Conservation (phyloP, 2,797 vertebrate genomes). For the Morelia viridis region DNA sequence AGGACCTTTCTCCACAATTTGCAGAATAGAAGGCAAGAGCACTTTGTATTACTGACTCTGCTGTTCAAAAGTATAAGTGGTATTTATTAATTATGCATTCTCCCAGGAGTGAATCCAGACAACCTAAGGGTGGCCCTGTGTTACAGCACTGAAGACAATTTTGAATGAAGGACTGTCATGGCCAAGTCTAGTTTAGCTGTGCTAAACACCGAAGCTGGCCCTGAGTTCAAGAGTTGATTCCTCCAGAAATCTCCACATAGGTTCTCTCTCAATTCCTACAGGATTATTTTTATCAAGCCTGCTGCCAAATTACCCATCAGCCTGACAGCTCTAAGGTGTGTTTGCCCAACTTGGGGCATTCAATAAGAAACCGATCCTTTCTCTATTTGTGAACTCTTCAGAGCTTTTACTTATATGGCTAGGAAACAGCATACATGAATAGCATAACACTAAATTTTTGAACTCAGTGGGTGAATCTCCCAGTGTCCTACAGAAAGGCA, state of each 20-base stretch:
- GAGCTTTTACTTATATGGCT: not conserved
- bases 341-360: no score
- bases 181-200: not conserved
- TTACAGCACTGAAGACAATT: not conserved
- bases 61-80: not conserved
- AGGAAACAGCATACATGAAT: not conserved
- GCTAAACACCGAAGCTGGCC: not conserved
- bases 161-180: not conserved
- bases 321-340: no score
- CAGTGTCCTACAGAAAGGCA: not conserved
- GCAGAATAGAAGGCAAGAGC: not conserved
- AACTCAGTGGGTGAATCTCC: not conserved
- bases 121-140: not conserved
- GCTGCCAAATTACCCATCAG: no score
- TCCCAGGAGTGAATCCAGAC: not conserved
- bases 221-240: not conserved
- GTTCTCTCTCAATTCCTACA: no score
- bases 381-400: not conserved
- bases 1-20: not conserved
- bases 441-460: not conserved
- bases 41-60: not conserved
- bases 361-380: no score
- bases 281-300: no score
- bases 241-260: not conserved
- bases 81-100: not conserved